These are phyloP conservation scores for Paedocypris sp. DNA, from an alignment of 2,113 vertebrate genomes.

Conservation along the genomic window DNA sequence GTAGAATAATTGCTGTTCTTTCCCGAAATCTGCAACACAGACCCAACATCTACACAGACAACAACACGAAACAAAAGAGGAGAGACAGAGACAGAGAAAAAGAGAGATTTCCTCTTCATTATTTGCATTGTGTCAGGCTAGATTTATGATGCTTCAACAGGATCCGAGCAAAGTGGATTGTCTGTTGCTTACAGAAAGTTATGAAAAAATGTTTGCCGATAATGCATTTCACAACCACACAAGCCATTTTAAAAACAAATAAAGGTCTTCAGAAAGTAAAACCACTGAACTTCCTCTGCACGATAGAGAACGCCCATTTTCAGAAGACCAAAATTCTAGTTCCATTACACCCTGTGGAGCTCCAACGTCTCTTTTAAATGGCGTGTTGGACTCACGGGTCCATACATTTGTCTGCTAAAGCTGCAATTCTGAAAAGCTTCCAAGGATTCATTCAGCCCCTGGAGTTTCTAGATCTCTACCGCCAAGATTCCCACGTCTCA, in stretches of 20 bases:
- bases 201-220: too few relatives aligned
- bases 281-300: not conserved
- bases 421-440: conserved; percentile 22
- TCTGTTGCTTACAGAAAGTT: not conserved
- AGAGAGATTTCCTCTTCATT: conserved; percentile 16
- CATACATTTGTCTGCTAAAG: not conserved
- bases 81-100: conserved; percentile 7
- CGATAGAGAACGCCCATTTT: not conserved
- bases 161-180: conserved; percentile 5
- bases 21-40: conserved; percentile 1
- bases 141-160: conserved; percentile 15
- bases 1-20: conserved; percentile 18
- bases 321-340: too few relatives aligned
- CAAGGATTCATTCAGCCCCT: conserved; percentile 23
- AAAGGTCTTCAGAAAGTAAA: not conserved
- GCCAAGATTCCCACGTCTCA: conserved; percentile 24
- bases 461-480: conserved; percentile 20
- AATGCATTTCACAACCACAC: too few relatives aligned
- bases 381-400: conserved; percentile 22
- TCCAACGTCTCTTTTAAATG: not conserved
- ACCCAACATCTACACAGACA: not conserved
- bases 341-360: too few relatives aligned
- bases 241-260: not conserved
- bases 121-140: conserved; percentile 15
- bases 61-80: too few relatives aligned